These are phyloP conservation scores for Parthenolecanium corni DNA, from an alignment of 2,888 invertebrate species.

Conservation along the genomic window DNA sequence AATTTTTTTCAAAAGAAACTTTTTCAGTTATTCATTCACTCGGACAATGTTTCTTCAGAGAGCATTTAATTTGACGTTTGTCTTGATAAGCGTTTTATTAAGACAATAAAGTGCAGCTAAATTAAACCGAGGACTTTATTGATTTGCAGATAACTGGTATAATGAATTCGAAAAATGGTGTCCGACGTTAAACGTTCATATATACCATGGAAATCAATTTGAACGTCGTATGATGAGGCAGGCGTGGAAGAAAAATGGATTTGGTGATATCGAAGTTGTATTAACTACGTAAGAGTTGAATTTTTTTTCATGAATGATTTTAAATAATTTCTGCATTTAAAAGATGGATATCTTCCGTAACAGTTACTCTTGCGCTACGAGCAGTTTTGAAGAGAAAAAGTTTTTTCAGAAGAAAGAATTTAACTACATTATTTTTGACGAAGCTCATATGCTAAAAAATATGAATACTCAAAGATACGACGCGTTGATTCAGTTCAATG, in stretches of 20 bases:
- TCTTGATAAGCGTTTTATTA: no score
- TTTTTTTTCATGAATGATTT: background rate
- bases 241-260: slow-evolving; percentile 58
- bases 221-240: slow-evolving; percentile 67
- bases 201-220: slow-evolving; percentile 80
- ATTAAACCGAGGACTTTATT: no score
- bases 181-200: slow-evolving; percentile 61
- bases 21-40: no score
- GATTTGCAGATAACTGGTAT: slow-evolving; percentile 64
- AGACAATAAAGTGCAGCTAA: no score
- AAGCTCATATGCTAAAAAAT: slow-evolving; percentile 96
- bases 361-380: slow-evolving; percentile 63
- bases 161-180: slow-evolving; percentile 69
- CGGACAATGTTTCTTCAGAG: no score
- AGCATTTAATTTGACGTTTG: no score
- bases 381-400: slow-evolving; percentile 78
- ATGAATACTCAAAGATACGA: slow-evolving; percentile 87
- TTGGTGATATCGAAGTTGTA: slow-evolving; percentile 67
- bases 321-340: background rate
- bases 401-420: slow-evolving; percentile 79
- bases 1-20: slow-evolving; percentile 14
- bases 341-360: slow-evolving; percentile 20
- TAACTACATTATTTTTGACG: slow-evolving; percentile 91
- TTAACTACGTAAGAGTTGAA: slow-evolving; percentile 64
- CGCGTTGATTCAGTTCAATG: slow-evolving; percentile 73